A percentile compares a stretch with the other conserved stretches of the same genome.
Evolutionary conservation across 1,140 invertebrate genomes (phyloP).

Genomic region (Cotesia chilonis): DNA sequence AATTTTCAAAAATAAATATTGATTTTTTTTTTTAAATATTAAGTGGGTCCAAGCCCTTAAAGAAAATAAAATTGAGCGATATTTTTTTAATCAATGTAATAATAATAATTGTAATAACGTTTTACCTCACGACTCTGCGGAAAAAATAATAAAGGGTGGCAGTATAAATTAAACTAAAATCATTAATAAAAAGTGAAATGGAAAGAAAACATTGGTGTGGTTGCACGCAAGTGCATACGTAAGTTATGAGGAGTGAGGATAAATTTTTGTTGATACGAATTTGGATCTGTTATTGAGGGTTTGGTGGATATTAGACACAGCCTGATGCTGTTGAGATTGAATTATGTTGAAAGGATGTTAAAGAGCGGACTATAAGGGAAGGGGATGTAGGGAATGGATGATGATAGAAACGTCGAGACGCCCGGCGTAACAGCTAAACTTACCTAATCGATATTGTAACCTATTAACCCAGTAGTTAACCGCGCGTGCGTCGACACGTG

Average conservation of each 20-base stretch:
- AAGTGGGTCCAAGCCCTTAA: no score
- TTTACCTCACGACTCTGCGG: no score
- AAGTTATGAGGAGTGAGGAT: neutral
- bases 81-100: no score
- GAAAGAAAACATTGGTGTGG: neutral
- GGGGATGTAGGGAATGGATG: slow-evolving; percentile 7
- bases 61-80: no score
- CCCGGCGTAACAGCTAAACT: slow-evolving; percentile 4
- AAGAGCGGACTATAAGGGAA: neutral
- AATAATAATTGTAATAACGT: no score
- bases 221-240: neutral
- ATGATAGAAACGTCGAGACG: slow-evolving; percentile 11
- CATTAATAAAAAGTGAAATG: neutral
- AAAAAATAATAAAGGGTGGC: neutral
- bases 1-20: no score
- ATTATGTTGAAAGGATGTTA: neutral
- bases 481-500: slow-evolving; percentile 21
- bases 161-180: neutral
- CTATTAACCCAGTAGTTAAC: slow-evolving; percentile 25
- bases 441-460: slow-evolving; percentile 25
- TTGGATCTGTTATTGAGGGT: neutral
- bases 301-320: neutral
- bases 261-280: neutral
- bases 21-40: no score
- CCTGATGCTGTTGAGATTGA: slow-evolving; percentile 10